Evolutionary conservation across 2,888 invertebrate genomes (phyloP).

Genomic region (Melanotus villosus): DNA sequence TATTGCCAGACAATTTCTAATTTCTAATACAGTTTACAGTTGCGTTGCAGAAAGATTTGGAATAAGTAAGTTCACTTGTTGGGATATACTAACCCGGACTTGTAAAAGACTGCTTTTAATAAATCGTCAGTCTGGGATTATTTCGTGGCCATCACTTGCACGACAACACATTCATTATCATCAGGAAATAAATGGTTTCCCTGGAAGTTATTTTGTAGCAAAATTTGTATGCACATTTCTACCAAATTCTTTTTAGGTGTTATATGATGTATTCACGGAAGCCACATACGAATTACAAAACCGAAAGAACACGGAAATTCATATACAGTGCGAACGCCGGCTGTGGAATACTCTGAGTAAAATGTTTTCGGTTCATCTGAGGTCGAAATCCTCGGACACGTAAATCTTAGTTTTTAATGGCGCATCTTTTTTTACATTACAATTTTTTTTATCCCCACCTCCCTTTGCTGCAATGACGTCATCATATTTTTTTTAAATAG

Average conservation of each 20-base stretch:
- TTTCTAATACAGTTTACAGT: constrained; percentile 2
- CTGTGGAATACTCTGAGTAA: no score
- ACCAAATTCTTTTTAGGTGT: constrained; percentile 8
- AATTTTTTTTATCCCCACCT: no score
- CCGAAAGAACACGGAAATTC: constrained; percentile 46
- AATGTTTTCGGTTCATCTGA: no score
- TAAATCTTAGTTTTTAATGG: no score
- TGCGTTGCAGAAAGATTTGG: constrained; percentile 44
- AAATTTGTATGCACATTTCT: neutral
- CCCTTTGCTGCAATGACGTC: no score
- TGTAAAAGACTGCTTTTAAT: constrained; percentile 41
- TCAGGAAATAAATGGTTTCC: constrained; percentile 27
- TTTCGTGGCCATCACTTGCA: constrained; percentile 38
- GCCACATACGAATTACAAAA: constrained; percentile 47
- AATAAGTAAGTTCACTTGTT: constrained; percentile 47
- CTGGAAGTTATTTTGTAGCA: constrained; percentile 7
- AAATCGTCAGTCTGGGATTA: constrained; percentile 38
- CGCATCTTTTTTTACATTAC: no score
- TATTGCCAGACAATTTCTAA: no score
- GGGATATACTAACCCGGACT: constrained; percentile 46
- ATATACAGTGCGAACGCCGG: no score
- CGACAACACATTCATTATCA: constrained; percentile 24
- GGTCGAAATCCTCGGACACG: no score
- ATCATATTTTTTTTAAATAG: no score
- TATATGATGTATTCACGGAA: constrained; percentile 46